Base-by-base conservation (phyloP, 92 coral and sea anemone species). In the Pocillopora meandrina region DNA sequence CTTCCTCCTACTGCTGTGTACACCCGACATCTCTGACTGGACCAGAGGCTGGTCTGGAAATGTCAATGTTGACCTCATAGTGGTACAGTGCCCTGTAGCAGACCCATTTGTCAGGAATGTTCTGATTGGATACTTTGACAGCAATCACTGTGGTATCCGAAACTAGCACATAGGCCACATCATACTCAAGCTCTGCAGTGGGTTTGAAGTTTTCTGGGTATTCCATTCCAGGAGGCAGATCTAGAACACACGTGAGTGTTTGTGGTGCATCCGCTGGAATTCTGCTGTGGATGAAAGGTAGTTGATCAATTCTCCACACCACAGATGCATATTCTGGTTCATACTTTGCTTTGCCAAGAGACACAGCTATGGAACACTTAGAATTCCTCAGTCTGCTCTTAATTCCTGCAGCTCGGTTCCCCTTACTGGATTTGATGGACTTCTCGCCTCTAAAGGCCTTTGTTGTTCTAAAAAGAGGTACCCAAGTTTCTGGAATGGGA, bases 401-500 rank as follows among this genome's bases (percentile, higher is more conserved):
- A 73, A 96, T 94, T 52, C 94, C 98, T 52, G 94, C 88, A 26
- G 98, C 95, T 64, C 89, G 91, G 81, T 81, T 86, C 31, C 98
- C 93, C 80, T 84, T 96, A n/a, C 95, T 96, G 19, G 98, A 96
- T 85, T 89, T 94, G 74, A 96, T 96, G 2, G 98, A 94, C 75
- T 90, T 96, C 88, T 96, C 98, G 26, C 98, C 93, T 19, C 96
- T 92, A 56, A 96, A 92, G 31, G 87, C 63, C 56, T 90, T 95
- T 21, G 93, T 89, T 57, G 93, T 96, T 75, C 98, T 94, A 86
- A 96, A 92, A 10, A 96, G 93, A 5, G 96, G 93, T n/a, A 92
- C 96, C 98, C 98, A 96, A 26, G 98, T 78, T 66, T 94, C 98
- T 26, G 98, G 98, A 67, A 96, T 94, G 9, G 98, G 96, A 76